phyloP scores from a whole-genome alignment of 1,140 invertebrate species.

The Drosophila willistoni region DNA sequence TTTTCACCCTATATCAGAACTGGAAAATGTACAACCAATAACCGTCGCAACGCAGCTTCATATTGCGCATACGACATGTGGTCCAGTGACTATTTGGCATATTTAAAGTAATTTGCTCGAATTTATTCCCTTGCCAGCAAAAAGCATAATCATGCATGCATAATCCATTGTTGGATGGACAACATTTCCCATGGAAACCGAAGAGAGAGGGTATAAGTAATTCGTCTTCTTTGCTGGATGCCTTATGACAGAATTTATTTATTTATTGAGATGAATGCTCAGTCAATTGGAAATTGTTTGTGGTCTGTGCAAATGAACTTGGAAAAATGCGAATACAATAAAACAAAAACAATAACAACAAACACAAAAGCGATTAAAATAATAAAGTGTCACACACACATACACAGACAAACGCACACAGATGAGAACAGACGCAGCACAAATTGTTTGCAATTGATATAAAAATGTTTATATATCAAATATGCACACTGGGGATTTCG shows the following conservation, averaged over 20 bases:
- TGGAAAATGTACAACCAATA: conserved; percentile 3
- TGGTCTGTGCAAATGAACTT: conserved; percentile 34
- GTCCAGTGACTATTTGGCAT: conserved; percentile 6
- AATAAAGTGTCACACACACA: conserved; percentile 20
- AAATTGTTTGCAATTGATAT: conserved; percentile 14
- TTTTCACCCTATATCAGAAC: conserved; percentile 32
- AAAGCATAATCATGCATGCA: conserved; percentile 10
- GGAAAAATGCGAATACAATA: conserved; percentile 22
- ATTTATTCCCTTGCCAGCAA: not conserved
- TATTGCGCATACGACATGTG: conserved; percentile 38
- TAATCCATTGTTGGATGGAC: not conserved
- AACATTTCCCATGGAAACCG: not conserved
- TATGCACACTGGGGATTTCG: conserved; percentile 18
- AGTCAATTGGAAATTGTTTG: conserved; percentile 44
- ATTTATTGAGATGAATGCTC: conserved; percentile 18
- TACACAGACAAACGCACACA: not conserved
- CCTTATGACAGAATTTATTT: not conserved
- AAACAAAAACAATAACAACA: conserved; percentile 5
- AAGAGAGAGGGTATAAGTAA: not conserved
- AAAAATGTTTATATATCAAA: conserved; percentile 7
- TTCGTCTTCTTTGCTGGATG: not conserved
- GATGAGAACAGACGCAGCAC: not conserved
- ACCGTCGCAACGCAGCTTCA: not conserved
- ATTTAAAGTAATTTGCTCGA: conserved; percentile 4
- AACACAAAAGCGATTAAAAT: conserved; percentile 30